These are phyloP conservation scores for Paedocypris micromegethes DNA, from an alignment of 2,797 vertebrate species.

Conservation along the genomic window DNA sequence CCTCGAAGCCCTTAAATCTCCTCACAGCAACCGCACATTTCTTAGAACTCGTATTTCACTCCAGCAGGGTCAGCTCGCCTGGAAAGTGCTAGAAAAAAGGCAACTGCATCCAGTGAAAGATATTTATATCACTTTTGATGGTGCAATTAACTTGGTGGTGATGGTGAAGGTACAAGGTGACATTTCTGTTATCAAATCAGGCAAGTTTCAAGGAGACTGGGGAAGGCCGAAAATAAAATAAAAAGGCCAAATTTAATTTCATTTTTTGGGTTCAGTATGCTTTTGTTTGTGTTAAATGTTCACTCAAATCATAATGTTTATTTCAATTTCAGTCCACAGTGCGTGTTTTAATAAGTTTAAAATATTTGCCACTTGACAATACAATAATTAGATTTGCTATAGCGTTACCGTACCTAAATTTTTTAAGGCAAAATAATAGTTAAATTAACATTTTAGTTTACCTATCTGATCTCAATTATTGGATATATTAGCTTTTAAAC, in stretches of 20 bases:
- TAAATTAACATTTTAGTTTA: too few species aligned
- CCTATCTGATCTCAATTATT: too few species aligned
- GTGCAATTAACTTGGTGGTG: constrained; percentile 16
- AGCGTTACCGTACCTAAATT: too few species aligned
- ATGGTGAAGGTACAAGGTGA: constrained; percentile 7
- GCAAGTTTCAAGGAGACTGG: neutral
- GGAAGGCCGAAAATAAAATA: neutral
- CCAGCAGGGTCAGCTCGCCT: constrained; percentile 16
- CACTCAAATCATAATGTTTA: too few species aligned
- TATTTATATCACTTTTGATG: constrained; percentile 23
- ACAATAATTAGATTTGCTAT: too few species aligned
- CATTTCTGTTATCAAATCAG: constrained; percentile 32
- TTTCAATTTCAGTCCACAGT: too few species aligned
- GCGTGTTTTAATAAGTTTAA: too few species aligned
- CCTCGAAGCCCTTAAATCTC: constrained; percentile 4
- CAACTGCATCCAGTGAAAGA: neutral
- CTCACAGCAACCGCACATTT: neutral
- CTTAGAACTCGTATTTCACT: neutral
- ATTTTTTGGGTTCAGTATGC: too few species aligned
- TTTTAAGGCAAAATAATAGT: too few species aligned
- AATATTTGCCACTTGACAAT: too few species aligned
- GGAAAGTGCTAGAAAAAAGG: constrained; percentile 24
- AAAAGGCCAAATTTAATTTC: neutral
- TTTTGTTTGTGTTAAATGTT: too few species aligned
- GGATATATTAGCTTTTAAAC: too few species aligned